phyloP scores from a whole-genome alignment of 2,113 vertebrate genomes.

The Bufo gargarizans region DNA sequence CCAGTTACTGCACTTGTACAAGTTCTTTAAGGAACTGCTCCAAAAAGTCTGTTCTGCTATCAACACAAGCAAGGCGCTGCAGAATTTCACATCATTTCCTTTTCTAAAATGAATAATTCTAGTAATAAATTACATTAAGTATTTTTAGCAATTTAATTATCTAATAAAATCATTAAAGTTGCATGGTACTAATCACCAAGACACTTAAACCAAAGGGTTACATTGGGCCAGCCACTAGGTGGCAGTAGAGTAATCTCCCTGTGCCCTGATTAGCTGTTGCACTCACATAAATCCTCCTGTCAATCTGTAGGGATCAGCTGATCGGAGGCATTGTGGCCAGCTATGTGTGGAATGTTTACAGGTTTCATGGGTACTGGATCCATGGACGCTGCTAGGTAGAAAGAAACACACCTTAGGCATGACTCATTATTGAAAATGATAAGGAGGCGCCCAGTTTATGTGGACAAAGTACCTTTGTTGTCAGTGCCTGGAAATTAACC shows the following conservation, averaged over 20 bases:
- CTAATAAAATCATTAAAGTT: not conserved
- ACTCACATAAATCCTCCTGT: not conserved
- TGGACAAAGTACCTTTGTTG: slow-evolving; percentile 2
- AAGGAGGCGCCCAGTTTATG: not conserved
- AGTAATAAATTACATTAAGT: not conserved
- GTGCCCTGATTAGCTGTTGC: not conserved
- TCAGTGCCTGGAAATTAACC: not conserved
- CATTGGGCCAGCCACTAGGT: not conserved
- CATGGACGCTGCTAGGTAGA: slow-evolving; percentile 22
- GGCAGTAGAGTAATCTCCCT: not conserved
- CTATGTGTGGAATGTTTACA: slow-evolving; percentile 46
- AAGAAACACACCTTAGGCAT: slow-evolving; percentile 35
- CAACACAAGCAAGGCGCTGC: no score
- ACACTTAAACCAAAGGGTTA: not conserved
- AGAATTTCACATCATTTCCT: no score
- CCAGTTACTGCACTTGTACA: no score
- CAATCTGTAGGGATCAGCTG: slow-evolving; percentile 39
- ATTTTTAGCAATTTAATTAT: not conserved
- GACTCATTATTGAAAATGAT: slow-evolving; percentile 24
- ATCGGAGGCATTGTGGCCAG: slow-evolving; percentile 40
- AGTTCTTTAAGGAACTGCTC: no score
- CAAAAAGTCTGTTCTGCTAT: no score
- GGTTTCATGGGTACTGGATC: slow-evolving; percentile 34
- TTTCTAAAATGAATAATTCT: not conserved
- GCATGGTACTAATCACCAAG: not conserved